A percentile compares a stretch with the other conserved stretches of the same genome.
phyloP scores from a whole-genome alignment of 2,797 vertebrate species.

The Gadopsis bispinosus region DNA sequence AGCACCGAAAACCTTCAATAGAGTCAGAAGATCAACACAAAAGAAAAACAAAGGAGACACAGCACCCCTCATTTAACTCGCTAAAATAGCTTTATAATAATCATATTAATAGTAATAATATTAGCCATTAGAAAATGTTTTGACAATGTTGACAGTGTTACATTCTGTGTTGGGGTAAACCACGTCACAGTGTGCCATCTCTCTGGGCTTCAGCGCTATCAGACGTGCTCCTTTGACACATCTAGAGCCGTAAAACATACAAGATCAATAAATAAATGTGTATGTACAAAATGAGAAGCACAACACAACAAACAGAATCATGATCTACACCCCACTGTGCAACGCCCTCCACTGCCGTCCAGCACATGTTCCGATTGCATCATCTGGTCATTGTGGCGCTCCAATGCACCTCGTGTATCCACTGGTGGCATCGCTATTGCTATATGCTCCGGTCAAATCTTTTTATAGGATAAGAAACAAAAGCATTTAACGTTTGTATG shows the following conservation, averaged over 20 bases:
- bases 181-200: constrained; percentile 90
- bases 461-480: constrained; percentile 47
- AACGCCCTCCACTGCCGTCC: constrained; percentile 20
- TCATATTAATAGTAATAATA: constrained; percentile 85
- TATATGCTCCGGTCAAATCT: constrained; percentile 70
- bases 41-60: constrained; percentile 72
- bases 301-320: constrained; percentile 69
- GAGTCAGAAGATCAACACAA: constrained; percentile 58
- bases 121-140: constrained; percentile 87
- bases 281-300: constrained; percentile 78
- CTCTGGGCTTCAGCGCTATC: constrained; percentile 79
- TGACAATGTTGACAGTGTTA: constrained; percentile 87
- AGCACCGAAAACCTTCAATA: neutral
- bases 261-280: constrained; percentile 70
- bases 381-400: constrained; percentile 33
- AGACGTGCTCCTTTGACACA: constrained; percentile 76
- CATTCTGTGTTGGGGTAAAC: constrained; percentile 89
- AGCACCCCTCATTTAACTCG: constrained; percentile 78
- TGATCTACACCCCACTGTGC: constrained; percentile 62
- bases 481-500: constrained; percentile 61
- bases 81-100: constrained; percentile 92
- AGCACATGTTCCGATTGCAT: constrained; percentile 22
- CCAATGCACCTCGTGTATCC: constrained; percentile 62
- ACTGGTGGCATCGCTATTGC: constrained; percentile 77
- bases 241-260: constrained; percentile 74